Evolutionary conservation across 2,888 invertebrate genomes (phyloP).

Genomic region (Heliconius ismenius): DNA sequence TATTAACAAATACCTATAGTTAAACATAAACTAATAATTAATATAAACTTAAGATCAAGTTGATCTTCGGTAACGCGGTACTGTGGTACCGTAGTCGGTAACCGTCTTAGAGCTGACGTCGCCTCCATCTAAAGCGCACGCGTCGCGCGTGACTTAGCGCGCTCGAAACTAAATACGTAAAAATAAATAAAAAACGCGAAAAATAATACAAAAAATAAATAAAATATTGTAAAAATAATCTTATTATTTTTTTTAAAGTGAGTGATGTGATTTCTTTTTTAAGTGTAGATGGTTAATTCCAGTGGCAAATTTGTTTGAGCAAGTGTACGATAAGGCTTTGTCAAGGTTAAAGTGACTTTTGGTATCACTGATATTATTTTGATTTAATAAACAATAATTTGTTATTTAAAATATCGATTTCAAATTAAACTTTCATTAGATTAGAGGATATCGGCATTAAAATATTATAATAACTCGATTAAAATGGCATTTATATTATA

Average conservation of each 20-base stretch:
- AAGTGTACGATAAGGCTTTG: constrained; percentile 55
- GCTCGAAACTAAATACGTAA: constrained; percentile 59
- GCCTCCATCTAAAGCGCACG: constrained; percentile 64
- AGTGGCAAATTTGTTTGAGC: constrained; percentile 52
- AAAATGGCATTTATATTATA: not conserved
- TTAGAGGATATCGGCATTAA: not conserved
- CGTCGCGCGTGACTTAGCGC: constrained; percentile 72
- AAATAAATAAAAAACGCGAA: constrained; percentile 46
- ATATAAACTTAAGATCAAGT: constrained; percentile 14
- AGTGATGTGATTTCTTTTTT: constrained; percentile 44
- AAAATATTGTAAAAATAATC: not conserved
- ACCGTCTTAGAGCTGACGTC: constrained; percentile 51
- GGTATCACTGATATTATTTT: constrained; percentile 14
- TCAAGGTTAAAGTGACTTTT: constrained; percentile 44
- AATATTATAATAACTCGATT: not conserved
- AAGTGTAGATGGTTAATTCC: constrained; percentile 42
- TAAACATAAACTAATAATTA: not conserved
- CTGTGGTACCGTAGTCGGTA: constrained; percentile 18
- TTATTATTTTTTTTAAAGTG: not conserved
- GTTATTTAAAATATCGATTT: not conserved
- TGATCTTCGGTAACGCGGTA: constrained; percentile 9
- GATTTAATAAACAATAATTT: constrained; percentile 9
- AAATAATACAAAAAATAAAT: not conserved
- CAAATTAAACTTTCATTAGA: not conserved
- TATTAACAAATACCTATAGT: not conserved